Conservation (phyloP, 2,888 invertebrate species). For the Muscina levida region DNA sequence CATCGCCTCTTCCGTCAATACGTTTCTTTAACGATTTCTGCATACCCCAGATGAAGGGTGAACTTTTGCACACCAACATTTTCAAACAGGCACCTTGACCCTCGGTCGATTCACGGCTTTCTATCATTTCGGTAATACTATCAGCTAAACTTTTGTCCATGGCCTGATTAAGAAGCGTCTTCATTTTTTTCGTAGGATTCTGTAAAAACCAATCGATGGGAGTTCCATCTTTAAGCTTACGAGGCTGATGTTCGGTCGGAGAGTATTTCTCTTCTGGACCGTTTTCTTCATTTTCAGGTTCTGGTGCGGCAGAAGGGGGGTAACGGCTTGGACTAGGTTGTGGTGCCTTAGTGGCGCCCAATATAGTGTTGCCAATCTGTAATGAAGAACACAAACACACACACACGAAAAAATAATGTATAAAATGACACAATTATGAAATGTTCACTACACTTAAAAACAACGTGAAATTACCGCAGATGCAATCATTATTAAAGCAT, state of each 20-base stretch:
- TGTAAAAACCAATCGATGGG: conserved; percentile 84
- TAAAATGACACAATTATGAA: not conserved
- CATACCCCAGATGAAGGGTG: conserved; percentile 89
- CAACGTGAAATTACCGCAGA: conserved; percentile 85
- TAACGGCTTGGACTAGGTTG: not conserved
- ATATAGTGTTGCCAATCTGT: conserved; percentile 75
- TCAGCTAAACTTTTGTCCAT: conserved; percentile 84
- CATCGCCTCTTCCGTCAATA: conserved; percentile 19
- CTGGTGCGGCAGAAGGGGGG: not conserved
- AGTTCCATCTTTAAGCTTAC: conserved; percentile 75
- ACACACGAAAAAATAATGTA: not conserved
- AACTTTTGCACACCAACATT: conserved; percentile 87
- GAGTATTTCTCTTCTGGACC: conserved; percentile 72
- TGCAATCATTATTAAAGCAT: conserved; percentile 90
- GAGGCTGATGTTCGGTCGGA: conserved; percentile 71
- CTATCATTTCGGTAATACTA: conserved; percentile 83
- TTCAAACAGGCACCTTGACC: conserved; percentile 86
- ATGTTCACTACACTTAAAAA: no score
- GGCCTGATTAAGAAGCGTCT: conserved; percentile 80
- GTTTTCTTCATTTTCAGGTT: conserved; percentile 44
- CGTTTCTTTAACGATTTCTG: conserved; percentile 83
- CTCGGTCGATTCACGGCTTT: conserved; percentile 80
- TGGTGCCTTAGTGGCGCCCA: conserved; percentile 67
- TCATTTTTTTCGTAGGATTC: conserved; percentile 83
- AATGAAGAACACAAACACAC: no score